Evolutionary conservation across 1,140 invertebrate species (phyloP).

Genomic region (Drosophila arawakana): DNA sequence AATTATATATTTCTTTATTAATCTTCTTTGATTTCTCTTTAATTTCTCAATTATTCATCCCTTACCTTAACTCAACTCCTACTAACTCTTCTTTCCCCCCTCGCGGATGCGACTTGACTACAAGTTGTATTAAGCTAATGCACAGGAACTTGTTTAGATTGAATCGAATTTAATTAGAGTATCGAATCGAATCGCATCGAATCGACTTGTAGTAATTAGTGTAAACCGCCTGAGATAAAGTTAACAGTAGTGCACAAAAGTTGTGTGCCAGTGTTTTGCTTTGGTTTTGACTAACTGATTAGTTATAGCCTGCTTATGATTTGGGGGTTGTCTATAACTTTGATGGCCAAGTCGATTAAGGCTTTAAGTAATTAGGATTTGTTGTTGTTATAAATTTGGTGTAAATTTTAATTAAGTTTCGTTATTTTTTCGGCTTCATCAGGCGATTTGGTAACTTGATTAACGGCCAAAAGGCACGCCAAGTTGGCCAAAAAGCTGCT

Average conservation of each 20-base stretch:
- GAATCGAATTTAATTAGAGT: constrained; percentile 30
- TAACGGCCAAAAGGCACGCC: constrained; percentile 63
- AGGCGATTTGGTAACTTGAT: constrained; percentile 64
- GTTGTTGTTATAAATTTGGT: constrained; percentile 32
- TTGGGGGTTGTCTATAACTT: constrained; percentile 18
- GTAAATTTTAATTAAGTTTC: constrained; percentile 72
- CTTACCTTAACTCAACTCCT: no score
- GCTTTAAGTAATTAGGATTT: constrained; percentile 50
- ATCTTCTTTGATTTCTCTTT: no score
- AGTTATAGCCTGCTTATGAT: constrained; percentile 4
- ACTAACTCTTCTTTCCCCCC: background rate
- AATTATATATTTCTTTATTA: no score
- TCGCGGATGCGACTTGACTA: constrained; percentile 7
- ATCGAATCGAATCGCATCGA: background rate
- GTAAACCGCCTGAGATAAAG: constrained; percentile 38
- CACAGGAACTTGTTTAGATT: constrained; percentile 35
- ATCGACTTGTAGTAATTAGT: constrained; percentile 37
- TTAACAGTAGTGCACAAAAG: background rate
- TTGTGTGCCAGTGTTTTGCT: background rate
- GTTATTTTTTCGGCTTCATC: constrained; percentile 28
- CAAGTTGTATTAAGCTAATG: constrained; percentile 17
- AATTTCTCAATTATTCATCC: no score
- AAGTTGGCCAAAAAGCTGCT: constrained; percentile 69
- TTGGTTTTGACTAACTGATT: constrained; percentile 32
- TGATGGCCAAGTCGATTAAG: constrained; percentile 68